Conservation (phyloP, 2,113 vertebrate species). For the Thinocorus orbignyianus region DNA sequence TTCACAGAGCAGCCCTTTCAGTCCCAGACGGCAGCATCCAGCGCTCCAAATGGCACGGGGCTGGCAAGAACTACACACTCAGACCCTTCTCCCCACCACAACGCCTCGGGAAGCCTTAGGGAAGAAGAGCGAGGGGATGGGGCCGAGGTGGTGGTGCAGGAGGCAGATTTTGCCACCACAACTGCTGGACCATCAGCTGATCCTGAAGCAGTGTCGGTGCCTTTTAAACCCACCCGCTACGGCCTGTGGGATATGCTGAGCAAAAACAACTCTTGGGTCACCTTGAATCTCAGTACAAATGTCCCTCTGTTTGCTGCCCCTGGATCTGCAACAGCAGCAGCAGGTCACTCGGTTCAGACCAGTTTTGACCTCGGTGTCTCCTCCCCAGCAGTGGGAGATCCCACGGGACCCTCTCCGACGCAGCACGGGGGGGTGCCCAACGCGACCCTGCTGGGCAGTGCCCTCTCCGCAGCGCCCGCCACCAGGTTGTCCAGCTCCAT, state of each 20-base stretch:
- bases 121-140: slow-evolving; percentile 5
- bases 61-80: slow-evolving; percentile 66
- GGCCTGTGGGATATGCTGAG: slow-evolving; percentile 62
- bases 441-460: not conserved
- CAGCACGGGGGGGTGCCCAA: slow-evolving; percentile 36
- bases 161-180: slow-evolving; percentile 27
- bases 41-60: slow-evolving; percentile 66
- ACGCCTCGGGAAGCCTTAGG: slow-evolving; percentile 59
- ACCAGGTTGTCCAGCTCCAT: slow-evolving; percentile 68
- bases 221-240: slow-evolving; percentile 63
- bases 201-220: slow-evolving; percentile 67
- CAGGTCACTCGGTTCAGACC: slow-evolving; percentile 40
- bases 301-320: slow-evolving; percentile 66
- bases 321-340: slow-evolving; percentile 49
- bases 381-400: slow-evolving; percentile 14
- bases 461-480: slow-evolving; percentile 13
- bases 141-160: not conserved
- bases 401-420: slow-evolving; percentile 37
- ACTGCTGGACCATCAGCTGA: slow-evolving; percentile 54
- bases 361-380: slow-evolving; percentile 63
- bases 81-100: not conserved
- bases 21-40: slow-evolving; percentile 34
- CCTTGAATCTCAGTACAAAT: slow-evolving; percentile 62
- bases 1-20: slow-evolving; percentile 51
- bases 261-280: slow-evolving; percentile 70